phyloP scores from a whole-genome alignment of 2,888 invertebrate species.

The Hydriomena furcata region DNA sequence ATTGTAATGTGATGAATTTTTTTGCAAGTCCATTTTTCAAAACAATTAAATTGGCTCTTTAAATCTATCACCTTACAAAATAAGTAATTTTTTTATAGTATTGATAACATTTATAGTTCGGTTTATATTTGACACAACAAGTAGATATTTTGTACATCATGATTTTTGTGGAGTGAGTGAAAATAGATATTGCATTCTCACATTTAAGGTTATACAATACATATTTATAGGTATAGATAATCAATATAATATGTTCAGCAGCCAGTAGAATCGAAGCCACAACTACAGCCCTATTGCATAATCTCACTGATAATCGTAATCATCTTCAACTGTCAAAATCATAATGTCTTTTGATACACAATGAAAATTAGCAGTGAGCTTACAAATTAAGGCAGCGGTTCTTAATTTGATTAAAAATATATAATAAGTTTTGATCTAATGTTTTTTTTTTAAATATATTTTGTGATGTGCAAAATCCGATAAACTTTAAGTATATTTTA shows the following conservation, averaged over 20 bases:
- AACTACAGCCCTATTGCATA: too few relatives aligned
- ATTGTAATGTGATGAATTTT: conserved; percentile 13
- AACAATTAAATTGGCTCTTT: background rate
- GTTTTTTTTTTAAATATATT: background rate
- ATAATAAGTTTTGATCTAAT: background rate
- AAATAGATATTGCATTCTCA: too few relatives aligned
- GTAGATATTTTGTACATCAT: conserved; percentile 62
- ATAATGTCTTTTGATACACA: too few relatives aligned
- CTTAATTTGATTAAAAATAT: background rate
- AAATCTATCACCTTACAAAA: conserved; percentile 1
- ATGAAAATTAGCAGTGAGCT: too few relatives aligned
- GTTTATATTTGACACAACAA: conserved; percentile 67
- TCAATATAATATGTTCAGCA: too few relatives aligned
- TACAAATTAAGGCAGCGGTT: too few relatives aligned
- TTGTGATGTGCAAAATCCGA: background rate
- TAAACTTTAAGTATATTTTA: background rate
- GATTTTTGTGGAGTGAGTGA: conserved; percentile 42
- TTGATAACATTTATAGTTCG: conserved; percentile 37
- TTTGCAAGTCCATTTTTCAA: too few relatives aligned
- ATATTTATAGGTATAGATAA: too few relatives aligned
- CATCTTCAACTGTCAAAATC: too few relatives aligned
- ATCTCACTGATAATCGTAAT: too few relatives aligned
- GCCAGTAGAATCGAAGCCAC: too few relatives aligned
- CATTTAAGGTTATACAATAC: too few relatives aligned
- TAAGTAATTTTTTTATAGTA: conserved; percentile 15